Conservation (phyloP, 2,888 invertebrate species). For the Plusia festucae region DNA sequence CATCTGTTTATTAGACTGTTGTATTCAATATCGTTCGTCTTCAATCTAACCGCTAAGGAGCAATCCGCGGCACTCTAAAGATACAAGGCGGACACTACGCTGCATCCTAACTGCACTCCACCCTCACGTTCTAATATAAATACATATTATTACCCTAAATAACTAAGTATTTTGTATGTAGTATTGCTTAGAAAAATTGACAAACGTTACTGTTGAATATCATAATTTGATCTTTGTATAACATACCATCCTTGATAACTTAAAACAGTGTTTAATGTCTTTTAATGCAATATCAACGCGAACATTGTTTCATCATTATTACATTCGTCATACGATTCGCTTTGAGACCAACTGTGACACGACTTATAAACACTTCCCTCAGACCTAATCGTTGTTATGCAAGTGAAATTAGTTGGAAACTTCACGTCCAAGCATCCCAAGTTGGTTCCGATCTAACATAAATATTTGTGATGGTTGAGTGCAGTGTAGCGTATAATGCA, state of each 20-base stretch:
- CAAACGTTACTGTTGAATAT: slow-evolving; percentile 22
- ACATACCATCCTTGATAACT: not conserved
- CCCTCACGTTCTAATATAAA: slow-evolving; percentile 28
- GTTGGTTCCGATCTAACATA: slow-evolving; percentile 20
- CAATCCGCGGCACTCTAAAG: slow-evolving; percentile 84
- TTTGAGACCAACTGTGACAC: not conserved
- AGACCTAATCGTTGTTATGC: not conserved
- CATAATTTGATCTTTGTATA: slow-evolving; percentile 14
- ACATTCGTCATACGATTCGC: not conserved
- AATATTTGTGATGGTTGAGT: slow-evolving; percentile 66
- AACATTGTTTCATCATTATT: not conserved
- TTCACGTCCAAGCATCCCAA: not conserved
- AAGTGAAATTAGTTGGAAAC: not conserved
- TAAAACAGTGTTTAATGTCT: not conserved
- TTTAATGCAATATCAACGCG: not conserved
- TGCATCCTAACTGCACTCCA: slow-evolving; percentile 76
- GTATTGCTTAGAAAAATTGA: slow-evolving; percentile 42
- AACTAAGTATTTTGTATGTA: slow-evolving; percentile 25
- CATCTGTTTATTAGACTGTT: slow-evolving; percentile 58
- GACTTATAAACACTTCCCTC: not conserved
- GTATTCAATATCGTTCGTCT: slow-evolving; percentile 76
- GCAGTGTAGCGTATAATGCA: slow-evolving; percentile 73
- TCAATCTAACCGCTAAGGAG: slow-evolving; percentile 85
- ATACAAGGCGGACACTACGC: slow-evolving; percentile 85
- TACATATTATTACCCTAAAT: slow-evolving; percentile 22